These are phyloP conservation scores for Dyspetes luteomarginatus DNA, from an alignment of 2,888 invertebrate species.

Conservation along the genomic window DNA sequence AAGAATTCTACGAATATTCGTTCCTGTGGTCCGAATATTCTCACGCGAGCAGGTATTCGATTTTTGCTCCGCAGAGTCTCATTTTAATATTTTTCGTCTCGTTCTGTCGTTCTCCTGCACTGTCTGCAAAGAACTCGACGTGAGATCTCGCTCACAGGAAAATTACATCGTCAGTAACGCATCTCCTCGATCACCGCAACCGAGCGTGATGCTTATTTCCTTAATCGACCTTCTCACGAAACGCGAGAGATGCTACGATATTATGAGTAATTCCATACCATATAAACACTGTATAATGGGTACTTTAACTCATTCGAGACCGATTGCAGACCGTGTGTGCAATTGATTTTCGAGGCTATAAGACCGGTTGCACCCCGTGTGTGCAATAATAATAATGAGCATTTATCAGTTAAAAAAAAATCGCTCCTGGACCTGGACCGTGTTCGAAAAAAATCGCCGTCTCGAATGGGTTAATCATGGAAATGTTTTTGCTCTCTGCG, in stretches of 20 bases:
- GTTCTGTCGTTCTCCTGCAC: slow-evolving; percentile 4
- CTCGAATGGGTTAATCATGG: too few species aligned
- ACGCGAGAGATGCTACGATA: slow-evolving; percentile 25
- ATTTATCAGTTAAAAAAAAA: too few species aligned
- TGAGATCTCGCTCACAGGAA: slow-evolving; percentile 38
- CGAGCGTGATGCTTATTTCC: slow-evolving; percentile 59
- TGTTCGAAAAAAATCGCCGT: too few species aligned
- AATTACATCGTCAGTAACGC: slow-evolving; percentile 54
- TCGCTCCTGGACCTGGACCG: too few species aligned
- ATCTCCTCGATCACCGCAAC: slow-evolving; percentile 47
- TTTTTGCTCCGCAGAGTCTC: slow-evolving; percentile 4
- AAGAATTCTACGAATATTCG: not conserved
- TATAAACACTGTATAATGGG: slow-evolving; percentile 16
- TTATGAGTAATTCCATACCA: slow-evolving; percentile 45
- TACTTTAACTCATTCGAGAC: too few species aligned
- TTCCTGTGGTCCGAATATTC: not conserved
- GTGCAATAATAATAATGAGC: too few species aligned
- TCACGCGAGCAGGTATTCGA: slow-evolving; percentile 13
- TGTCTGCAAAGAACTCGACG: slow-evolving; percentile 8
- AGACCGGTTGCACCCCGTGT: too few species aligned
- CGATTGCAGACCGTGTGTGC: too few species aligned
- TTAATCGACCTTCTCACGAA: slow-evolving; percentile 49
- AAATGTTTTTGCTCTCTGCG: slow-evolving; percentile 26
- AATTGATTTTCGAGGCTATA: too few species aligned
- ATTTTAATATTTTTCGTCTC: slow-evolving; percentile 28